Evolutionary conservation across 2,888 invertebrate species (phyloP).

Genomic region (Torymus auratus): DNA sequence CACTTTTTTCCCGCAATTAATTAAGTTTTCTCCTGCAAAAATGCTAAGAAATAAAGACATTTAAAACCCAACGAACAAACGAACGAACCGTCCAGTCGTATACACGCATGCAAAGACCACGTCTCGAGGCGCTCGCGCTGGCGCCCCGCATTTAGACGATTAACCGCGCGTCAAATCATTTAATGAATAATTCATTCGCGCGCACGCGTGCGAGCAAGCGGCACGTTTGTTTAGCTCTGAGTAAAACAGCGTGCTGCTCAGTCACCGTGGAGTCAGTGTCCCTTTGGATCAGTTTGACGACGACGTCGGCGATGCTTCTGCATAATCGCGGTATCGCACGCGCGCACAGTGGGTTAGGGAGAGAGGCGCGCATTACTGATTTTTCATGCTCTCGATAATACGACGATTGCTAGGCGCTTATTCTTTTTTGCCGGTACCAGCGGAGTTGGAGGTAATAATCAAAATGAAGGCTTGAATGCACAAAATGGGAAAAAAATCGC

Average conservation of each 20-base stretch:
- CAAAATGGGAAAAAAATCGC: too few relatives aligned
- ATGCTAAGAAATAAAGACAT: too few relatives aligned
- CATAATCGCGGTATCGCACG: conserved; percentile 18
- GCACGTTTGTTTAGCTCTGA: conserved; percentile 32
- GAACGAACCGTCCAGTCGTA: too few relatives aligned
- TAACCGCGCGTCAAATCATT: conserved; percentile 48
- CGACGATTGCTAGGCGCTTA: too few relatives aligned
- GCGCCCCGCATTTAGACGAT: conserved; percentile 41
- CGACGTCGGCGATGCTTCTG: conserved; percentile 13
- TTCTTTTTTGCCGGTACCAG: too few relatives aligned
- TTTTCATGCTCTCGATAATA: conserved; percentile 26
- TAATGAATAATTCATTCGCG: conserved; percentile 51
- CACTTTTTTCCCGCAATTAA: too few relatives aligned
- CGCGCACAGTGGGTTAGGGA: neutral
- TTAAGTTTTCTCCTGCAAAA: too few relatives aligned
- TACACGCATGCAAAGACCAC: too few relatives aligned
- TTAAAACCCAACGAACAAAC: too few relatives aligned
- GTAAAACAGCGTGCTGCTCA: conserved; percentile 4
- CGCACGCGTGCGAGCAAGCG: neutral
- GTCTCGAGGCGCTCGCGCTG: neutral
- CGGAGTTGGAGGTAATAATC: too few relatives aligned
- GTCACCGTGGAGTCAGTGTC: conserved; percentile 12
- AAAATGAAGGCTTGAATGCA: too few relatives aligned
- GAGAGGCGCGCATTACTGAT: neutral
- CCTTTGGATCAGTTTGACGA: conserved; percentile 29